A percentile compares a stretch with the other conserved stretches of the same genome.
Conservation (phyloP, 2,888 invertebrate species). For the Aporophyla nigra region DNA sequence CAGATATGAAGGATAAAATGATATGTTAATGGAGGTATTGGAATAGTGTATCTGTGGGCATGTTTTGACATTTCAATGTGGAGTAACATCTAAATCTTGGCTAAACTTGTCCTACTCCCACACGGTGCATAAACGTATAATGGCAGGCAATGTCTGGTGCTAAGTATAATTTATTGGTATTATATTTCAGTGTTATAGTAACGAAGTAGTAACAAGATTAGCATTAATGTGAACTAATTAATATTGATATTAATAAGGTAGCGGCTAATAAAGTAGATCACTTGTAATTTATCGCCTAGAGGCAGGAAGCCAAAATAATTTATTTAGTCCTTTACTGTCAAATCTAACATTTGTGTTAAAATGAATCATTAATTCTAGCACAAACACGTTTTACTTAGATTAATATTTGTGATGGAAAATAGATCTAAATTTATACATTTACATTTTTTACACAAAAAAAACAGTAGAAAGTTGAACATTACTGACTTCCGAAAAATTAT, state of each 20-base stretch:
- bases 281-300: constrained; percentile 26
- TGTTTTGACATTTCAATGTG: constrained; percentile 79
- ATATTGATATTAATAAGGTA: constrained; percentile 56
- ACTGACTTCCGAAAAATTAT: too few relatives aligned
- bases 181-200: constrained; percentile 66
- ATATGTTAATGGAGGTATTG: constrained; percentile 70
- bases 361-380: too few relatives aligned
- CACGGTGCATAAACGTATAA: constrained; percentile 70
- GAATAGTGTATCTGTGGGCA: constrained; percentile 67
- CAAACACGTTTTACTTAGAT: too few relatives aligned
- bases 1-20: constrained; percentile 55
- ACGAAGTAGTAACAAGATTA: constrained; percentile 60
- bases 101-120: constrained; percentile 73
- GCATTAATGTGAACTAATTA: constrained; percentile 60
- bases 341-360: neutral
- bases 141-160: constrained; percentile 68
- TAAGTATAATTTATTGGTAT: constrained; percentile 74
- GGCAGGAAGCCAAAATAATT: constrained; percentile 37
- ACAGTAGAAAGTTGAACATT: too few relatives aligned
- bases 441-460: too few relatives aligned
- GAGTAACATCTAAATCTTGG: constrained; percentile 78
- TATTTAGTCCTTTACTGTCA: constrained; percentile 15
- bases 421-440: too few relatives aligned
- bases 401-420: too few relatives aligned
- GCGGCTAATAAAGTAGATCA: constrained; percentile 27